Evolutionary conservation across 2,797 vertebrate genomes (phyloP).

Genomic region (Gallinago nigripennis): DNA sequence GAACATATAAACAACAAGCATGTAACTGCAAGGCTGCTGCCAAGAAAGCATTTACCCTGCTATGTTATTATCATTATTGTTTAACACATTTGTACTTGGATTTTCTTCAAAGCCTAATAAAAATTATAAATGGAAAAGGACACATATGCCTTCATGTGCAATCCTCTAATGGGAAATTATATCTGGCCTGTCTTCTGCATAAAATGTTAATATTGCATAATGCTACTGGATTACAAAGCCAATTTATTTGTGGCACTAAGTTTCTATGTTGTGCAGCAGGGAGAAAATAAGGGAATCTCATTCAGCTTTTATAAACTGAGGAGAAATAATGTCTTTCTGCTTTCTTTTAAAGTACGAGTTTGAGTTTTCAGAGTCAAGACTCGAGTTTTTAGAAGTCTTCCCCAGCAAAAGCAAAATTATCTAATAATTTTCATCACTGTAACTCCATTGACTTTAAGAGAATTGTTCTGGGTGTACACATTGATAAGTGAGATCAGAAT

Average conservation of each 20-base stretch:
- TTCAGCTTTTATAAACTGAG: neutral
- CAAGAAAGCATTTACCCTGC: neutral
- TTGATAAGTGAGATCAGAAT: neutral
- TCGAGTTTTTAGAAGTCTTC: neutral
- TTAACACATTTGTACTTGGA: neutral
- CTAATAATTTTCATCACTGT: neutral
- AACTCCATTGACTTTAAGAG: neutral
- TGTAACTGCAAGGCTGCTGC: neutral
- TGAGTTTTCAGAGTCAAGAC: neutral
- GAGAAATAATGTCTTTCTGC: neutral
- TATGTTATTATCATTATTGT: neutral
- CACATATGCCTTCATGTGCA: neutral
- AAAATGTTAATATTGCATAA: neutral
- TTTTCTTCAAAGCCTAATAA: conserved; percentile 6
- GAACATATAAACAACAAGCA: neutral
- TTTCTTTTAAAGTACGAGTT: neutral
- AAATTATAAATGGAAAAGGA: neutral
- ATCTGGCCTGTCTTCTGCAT: neutral
- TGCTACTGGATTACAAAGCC: neutral
- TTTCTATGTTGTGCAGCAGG: neutral
- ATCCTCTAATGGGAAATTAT: neutral
- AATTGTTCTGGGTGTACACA: neutral
- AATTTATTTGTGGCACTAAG: neutral
- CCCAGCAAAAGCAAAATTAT: neutral
- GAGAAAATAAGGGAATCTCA: neutral